Conservation (phyloP, 2,113 vertebrate genomes). For the Gobius niger region DNA sequence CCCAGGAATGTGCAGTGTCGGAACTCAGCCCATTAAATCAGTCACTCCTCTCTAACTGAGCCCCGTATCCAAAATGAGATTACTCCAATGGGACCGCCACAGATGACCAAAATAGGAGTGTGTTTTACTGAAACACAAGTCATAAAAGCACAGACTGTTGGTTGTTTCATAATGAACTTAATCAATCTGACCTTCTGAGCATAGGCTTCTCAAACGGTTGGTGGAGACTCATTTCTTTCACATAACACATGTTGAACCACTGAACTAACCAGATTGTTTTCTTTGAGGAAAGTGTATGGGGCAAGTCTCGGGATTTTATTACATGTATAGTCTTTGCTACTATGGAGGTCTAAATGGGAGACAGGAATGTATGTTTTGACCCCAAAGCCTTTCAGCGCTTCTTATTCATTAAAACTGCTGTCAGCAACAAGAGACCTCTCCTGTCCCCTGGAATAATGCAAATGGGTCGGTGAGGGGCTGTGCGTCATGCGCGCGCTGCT, state of each 20-base stretch:
- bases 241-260: not conserved
- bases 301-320: not conserved
- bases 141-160: constrained; percentile 6
- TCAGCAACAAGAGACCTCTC: constrained; percentile 20
- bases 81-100: constrained; percentile 26
- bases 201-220: constrained; percentile 14
- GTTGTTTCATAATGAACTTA: constrained; percentile 28
- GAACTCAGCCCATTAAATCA: constrained; percentile 43
- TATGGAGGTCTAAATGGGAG: not conserved
- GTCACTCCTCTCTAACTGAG: constrained; percentile 40
- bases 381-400: not conserved
- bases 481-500: constrained; percentile 41
- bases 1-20: constrained; percentile 46
- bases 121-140: constrained; percentile 33
- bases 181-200: constrained; percentile 18
- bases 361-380: not conserved
- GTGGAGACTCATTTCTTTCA: not conserved
- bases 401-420: constrained; percentile 17
- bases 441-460: constrained; percentile 11
- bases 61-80: constrained; percentile 39
- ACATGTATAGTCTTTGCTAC: no score
- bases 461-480: constrained; percentile 5
- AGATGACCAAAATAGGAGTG: constrained; percentile 62
- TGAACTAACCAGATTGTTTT: not conserved
- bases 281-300: not conserved